Base-by-base conservation (phyloP, 1,140 invertebrate species). In the Lethrus apterus region DNA sequence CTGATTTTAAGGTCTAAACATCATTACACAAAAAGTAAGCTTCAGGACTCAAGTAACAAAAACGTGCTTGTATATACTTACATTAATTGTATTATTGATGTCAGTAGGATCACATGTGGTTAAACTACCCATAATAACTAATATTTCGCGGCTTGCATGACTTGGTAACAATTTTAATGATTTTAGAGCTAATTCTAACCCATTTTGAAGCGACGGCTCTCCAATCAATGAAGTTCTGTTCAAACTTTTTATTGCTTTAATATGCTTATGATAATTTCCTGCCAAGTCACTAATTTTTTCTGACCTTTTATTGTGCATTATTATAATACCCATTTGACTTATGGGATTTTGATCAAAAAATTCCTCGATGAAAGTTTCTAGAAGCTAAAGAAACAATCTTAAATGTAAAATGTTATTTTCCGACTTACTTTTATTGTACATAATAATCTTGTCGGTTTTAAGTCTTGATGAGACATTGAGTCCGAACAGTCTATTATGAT, bases 341-440 rank as follows among this genome's bases (percentile, higher is more conserved):
- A 99, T 93, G 26, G 96, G 96, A 73, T 98, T 99, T 71, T 97
- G 91, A 69, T 98, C 93, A 70, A 98, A 96, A 65, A 89, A 98
- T 70, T 97, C 93, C 55, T 94, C 88, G 43, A 98, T 81, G 68
- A 98, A 99, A 51, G 82, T 80, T 71, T 97, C 89, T 38, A 98
- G 63, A 17, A 96, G 70, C 89, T 95, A 63, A 51, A 74, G 72
- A n/a, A 33, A 8, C n/a, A 33, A 23, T 14, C 14, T n/a, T 38
- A 21, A 19, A 38, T 21, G 2, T 4, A 13, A 7, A 26, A 7
- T 26, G 7, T n/a, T 7, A 42, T n/a, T 31, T 38, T 30, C 30
- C 3, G 21, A 36, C 47, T 41, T 53, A 93, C 89, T 74, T 95
- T 96, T 3, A 93, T 60, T 10, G 89, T 84, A 58, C 91, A 93